Conservation (phyloP, 2,888 invertebrate genomes). For the Heliconius aoede region DNA sequence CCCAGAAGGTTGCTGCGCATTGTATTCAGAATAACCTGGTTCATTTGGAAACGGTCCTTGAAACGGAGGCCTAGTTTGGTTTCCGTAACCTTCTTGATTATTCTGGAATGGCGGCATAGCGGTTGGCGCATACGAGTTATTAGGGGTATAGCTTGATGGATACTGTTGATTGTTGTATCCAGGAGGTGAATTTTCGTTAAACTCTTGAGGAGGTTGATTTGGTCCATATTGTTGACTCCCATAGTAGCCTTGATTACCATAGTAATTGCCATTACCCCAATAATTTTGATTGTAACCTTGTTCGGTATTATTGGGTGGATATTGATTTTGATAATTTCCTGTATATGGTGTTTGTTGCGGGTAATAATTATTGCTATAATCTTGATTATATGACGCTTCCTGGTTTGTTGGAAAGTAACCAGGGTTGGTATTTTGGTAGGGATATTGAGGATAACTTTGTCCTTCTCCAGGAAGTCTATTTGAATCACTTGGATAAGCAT, state of each 20-base stretch:
- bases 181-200: conserved; percentile 59
- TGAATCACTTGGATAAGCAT: conserved; percentile 51
- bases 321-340: conserved; percentile 76
- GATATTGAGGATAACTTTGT: conserved; percentile 69
- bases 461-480: conserved; percentile 58
- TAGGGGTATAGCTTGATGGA: conserved; percentile 67
- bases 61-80: conserved; percentile 67
- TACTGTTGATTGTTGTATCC: conserved; percentile 68
- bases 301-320: conserved; percentile 66
- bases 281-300: conserved; percentile 74
- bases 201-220: conserved; percentile 67
- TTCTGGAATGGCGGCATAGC: conserved; percentile 65
- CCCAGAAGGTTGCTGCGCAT: conserved; percentile 55
- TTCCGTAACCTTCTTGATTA: conserved; percentile 66
- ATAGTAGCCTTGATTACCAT: conserved; percentile 71
- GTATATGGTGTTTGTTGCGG: conserved; percentile 69
- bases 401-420: conserved; percentile 81
- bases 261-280: conserved; percentile 74
- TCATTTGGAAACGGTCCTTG: conserved; percentile 58
- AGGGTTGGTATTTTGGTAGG: conserved; percentile 67
- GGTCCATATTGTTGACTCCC: conserved; percentile 72
- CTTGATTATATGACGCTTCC: conserved; percentile 65
- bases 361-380: conserved; percentile 74
- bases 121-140: conserved; percentile 64
- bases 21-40: conserved; percentile 67